A percentile compares a stretch with the other conserved stretches of the same genome.
Conservation (phyloP, 2,888 invertebrate species). For the Minunthozetes semirufus region DNA sequence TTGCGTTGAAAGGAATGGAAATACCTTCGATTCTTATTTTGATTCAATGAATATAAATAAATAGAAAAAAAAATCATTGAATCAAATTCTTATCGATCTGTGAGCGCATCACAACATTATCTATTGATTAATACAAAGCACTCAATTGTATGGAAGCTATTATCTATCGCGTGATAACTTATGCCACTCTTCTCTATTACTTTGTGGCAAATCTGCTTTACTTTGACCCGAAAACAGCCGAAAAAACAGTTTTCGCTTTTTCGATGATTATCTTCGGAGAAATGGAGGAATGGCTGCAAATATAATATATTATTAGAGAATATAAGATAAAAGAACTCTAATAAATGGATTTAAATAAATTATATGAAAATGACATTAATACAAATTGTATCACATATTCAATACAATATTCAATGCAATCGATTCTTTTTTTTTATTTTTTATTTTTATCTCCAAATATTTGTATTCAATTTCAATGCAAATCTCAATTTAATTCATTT, state of each 20-base stretch:
- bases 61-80: not conserved
- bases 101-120: constrained; percentile 7
- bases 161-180: constrained; percentile 2
- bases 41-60: not conserved
- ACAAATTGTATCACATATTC: too few species aligned
- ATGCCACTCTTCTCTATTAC: not conserved
- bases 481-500: too few species aligned
- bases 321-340: too few species aligned
- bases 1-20: not conserved
- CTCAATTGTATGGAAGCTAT: not conserved
- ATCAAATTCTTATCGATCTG: constrained; percentile 9
- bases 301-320: too few species aligned
- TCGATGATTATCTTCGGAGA: too few species aligned
- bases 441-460: too few species aligned
- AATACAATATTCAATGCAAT: too few species aligned
- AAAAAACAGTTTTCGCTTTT: not conserved
- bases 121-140: constrained; percentile 21
- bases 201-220: not conserved
- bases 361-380: too few species aligned
- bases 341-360: too few species aligned
- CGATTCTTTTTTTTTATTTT: too few species aligned
- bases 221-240: not conserved
- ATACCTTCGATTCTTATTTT: not conserved
- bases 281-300: too few species aligned
- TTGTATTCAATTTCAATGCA: too few species aligned